A percentile compares a stretch with the other conserved stretches of the same genome.
These are phyloP conservation scores for Physocephala rufipes DNA, from an alignment of 2,888 invertebrate genomes.

Conservation along the genomic window DNA sequence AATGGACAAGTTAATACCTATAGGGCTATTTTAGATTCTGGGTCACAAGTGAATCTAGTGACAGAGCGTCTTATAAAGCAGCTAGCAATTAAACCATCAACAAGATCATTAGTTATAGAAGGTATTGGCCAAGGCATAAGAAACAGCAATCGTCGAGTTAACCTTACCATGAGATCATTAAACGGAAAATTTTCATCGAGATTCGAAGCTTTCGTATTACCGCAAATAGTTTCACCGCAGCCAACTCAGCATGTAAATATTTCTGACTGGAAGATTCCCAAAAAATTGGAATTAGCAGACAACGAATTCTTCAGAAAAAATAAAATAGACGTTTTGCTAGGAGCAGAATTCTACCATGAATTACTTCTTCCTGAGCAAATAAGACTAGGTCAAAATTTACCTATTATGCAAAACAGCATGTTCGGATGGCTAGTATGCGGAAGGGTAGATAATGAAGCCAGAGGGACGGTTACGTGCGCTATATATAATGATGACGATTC, in stretches of 20 bases:
- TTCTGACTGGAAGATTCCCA: conserved; percentile 1
- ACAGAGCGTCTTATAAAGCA: background rate
- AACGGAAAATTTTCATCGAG: background rate
- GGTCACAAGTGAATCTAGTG: background rate
- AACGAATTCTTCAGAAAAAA: background rate
- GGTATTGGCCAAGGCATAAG: background rate
- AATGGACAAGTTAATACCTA: background rate
- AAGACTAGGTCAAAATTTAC: background rate
- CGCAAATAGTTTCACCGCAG: conserved; percentile 2
- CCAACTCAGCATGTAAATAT: background rate
- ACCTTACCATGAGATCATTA: conserved; percentile 1
- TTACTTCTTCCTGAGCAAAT: background rate
- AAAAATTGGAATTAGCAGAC: background rate
- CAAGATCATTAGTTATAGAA: background rate
- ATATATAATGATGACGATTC: background rate
- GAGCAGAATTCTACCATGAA: conserved; percentile 6
- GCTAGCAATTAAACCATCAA: background rate
- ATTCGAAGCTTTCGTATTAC: conserved; percentile 5
- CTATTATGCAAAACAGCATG: background rate
- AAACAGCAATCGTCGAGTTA: background rate
- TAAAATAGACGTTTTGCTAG: background rate
- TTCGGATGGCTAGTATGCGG: background rate
- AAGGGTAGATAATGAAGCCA: background rate
- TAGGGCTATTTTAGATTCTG: conserved; percentile 1
- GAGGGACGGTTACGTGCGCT: background rate